Conservation (phyloP, 2,797 vertebrate genomes). For the Huso huso region DNA sequence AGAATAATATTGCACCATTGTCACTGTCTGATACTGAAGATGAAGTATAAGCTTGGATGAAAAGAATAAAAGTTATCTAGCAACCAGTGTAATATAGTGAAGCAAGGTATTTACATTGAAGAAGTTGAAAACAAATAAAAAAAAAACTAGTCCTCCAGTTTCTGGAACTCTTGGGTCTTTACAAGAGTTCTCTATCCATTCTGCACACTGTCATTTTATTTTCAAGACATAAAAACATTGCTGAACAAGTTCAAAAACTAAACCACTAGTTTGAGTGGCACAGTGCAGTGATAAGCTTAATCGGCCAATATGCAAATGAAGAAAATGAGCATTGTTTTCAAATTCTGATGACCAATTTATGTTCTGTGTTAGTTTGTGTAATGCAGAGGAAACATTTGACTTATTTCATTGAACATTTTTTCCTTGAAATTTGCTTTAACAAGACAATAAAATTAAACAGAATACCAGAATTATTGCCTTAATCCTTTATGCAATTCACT, state of each 20-base stretch:
- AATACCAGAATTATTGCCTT: conserved; percentile 63
- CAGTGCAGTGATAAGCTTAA: no score
- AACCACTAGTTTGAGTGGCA: no score
- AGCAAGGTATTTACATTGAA: conserved; percentile 33
- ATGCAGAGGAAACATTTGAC: neutral
- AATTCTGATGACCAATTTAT: no score
- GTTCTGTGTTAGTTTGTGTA: neutral
- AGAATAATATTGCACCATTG: conserved; percentile 65
- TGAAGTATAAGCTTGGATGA: conserved; percentile 47
- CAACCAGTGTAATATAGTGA: conserved; percentile 16
- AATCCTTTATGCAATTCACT: conserved; percentile 47
- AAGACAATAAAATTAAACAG: conserved; percentile 40
- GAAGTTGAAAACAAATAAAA: conserved; percentile 25
- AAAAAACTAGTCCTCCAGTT: conserved; percentile 35
- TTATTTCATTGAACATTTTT: neutral
- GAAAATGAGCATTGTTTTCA: no score
- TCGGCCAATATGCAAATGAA: no score
- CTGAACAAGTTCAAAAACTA: neutral
- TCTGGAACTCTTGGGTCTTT: conserved; percentile 20
- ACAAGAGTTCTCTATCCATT: conserved; percentile 1
- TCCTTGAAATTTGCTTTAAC: neutral
- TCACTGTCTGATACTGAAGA: conserved; percentile 62
- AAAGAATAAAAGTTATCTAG: conserved; percentile 30
- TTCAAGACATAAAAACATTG: conserved; percentile 18
- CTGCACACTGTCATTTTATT: conserved; percentile 23